These are phyloP conservation scores for Diprion similis DNA, from an alignment of 1,140 invertebrate species.

Conservation along the genomic window DNA sequence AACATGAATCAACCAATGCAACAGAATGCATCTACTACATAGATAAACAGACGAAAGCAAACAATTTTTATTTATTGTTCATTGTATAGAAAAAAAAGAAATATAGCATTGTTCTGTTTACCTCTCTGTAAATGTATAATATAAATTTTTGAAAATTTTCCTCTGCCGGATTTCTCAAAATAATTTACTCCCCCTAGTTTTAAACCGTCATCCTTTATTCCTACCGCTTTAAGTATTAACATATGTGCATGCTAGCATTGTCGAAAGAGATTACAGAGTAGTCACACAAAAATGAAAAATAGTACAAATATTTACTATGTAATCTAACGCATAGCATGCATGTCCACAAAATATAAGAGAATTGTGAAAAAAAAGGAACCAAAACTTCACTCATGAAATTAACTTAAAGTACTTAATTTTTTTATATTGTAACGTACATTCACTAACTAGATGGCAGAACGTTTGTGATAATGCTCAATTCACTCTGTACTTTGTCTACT, in stretches of 20 bases:
- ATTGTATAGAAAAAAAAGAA: background rate
- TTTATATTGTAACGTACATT: too few species aligned
- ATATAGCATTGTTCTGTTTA: background rate
- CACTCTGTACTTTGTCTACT: too few species aligned
- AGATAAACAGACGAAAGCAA: constrained; percentile 1
- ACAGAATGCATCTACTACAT: background rate
- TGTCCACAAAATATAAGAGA: background rate
- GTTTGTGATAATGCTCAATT: too few species aligned
- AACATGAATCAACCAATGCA: background rate
- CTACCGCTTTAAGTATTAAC: background rate
- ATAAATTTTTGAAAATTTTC: constrained; percentile 4
- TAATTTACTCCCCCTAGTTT: too few species aligned
- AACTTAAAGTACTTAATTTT: too few species aligned
- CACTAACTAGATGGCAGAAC: too few species aligned
- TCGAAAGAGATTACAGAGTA: too few species aligned
- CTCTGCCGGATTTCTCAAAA: background rate
- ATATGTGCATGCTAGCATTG: background rate
- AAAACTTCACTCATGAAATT: too few species aligned
- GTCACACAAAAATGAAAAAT: too few species aligned
- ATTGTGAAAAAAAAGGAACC: background rate
- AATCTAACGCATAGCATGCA: background rate
- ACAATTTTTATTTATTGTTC: constrained; percentile 8
- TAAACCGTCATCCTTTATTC: too few species aligned
- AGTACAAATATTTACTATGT: background rate
- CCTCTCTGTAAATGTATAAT: background rate